Base-by-base conservation (phyloP, 30 jellyfish, hydroid and myxozoan species). In the Pelagia noctiluca region DNA sequence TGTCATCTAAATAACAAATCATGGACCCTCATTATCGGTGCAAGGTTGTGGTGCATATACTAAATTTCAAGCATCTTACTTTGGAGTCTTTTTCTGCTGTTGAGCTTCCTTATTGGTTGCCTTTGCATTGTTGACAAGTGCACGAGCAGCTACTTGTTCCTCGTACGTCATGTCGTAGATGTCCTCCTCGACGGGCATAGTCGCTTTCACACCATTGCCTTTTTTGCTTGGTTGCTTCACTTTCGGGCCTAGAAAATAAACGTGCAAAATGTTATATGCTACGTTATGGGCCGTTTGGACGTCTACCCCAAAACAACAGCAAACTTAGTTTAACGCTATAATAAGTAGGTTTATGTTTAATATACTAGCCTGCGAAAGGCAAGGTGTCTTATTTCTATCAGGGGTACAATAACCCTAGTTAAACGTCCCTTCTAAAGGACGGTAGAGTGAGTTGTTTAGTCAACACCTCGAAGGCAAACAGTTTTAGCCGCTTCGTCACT, bases 111-210 rank as follows among this genome's bases (percentile, higher is more conserved):
- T 84, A 21, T 32, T 35, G 18, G 68, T 16, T 31, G 25, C 25
- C 25, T 52, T 26, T 52, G 30, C 25, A 16, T 16, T 42, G 30
- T 42, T 66, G 50, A 28, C 53, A 35, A 23, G 22, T 21, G 35
- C 53, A n/a, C 0, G 35, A 28, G 49, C 87, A 22, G 64, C 82
- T 33, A 70, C 63, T 34, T 73, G 74, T 29, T 90, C 97, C 37
- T 90, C 96, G 22, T 90, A 81, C 1, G 97, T 95, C 63, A 90
- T 25, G 78, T 90, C 97, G 78, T 90, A 90, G 22, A 85, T 21
- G n/a, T 90, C 96, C 21, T 88, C 97, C 85, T 36, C 38, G 24
- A 37, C 53, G 28, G 64, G 31, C 7, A 31, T 42, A 32, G 89
- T 11, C 31, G 50, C 26, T 36, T 48, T 50, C 13, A 30, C 52